phyloP scores from a whole-genome alignment of 2,113 vertebrate species.

The Gulo gulo region DNA sequence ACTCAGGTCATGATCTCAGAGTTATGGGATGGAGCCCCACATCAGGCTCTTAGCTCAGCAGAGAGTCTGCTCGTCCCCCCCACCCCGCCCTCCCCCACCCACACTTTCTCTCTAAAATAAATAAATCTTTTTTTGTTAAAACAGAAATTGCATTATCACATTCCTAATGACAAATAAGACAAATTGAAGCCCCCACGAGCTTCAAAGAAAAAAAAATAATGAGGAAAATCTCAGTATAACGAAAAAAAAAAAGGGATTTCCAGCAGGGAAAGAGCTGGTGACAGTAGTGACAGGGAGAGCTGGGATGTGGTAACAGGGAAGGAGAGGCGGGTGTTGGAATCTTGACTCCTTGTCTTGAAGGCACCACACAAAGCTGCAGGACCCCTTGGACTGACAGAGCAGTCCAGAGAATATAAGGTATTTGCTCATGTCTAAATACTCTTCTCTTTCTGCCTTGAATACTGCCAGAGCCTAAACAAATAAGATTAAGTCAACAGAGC shows the following conservation, averaged over 20 bases:
- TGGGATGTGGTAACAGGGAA: background rate
- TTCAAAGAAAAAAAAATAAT: slow-evolving; percentile 40
- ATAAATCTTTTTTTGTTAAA: background rate
- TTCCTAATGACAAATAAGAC: background rate
- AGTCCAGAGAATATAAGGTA: background rate
- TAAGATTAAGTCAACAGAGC: background rate
- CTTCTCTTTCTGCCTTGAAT: background rate
- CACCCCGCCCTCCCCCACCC: background rate
- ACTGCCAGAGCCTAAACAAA: background rate
- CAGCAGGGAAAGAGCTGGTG: background rate
- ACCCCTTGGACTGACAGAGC: background rate
- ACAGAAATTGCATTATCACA: background rate
- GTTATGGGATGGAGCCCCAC: background rate
- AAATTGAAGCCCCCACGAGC: background rate
- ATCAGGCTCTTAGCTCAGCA: background rate
- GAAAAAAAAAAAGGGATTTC: background rate
- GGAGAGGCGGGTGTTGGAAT: background rate
- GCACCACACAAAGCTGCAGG: background rate
- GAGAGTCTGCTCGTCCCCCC: background rate
- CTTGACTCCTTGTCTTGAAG: background rate
- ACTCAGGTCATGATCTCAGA: background rate
- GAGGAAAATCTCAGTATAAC: background rate
- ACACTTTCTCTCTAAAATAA: background rate
- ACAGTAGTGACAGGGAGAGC: background rate
- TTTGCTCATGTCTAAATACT: background rate